Base-by-base conservation (phyloP, 2,888 invertebrate genomes). In the Clepsis dumicolana region DNA sequence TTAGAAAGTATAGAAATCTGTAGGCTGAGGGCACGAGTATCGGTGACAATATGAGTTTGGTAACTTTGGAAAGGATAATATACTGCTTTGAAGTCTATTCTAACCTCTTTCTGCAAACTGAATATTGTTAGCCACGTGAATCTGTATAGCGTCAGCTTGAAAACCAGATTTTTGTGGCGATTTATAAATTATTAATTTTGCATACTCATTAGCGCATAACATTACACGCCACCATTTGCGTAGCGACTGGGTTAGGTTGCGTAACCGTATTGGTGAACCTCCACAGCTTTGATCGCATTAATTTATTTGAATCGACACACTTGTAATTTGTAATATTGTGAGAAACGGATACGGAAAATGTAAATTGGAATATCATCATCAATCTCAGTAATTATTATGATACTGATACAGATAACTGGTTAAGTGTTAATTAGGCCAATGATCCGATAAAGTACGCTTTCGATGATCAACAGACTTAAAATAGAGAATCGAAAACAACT, bases 1-100 rank as follows among this genome's bases (percentile, higher is more conserved):
- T 88, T 91, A 91, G 91, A 91, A 92, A 91, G 91, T 88, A 63
- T 59, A 83, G 88, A 89, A 88, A 88, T 79, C 76, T 74, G 75
- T 74, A 74, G 77, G 74, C 79, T 75, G 77, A 84, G 83, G 85
- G 83, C 82, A 74, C 75, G 52, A 79, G 79, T 78, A 72, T 78
- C 71, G 71, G 76, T 75, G 77, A 80, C 78, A 80, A 76, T 61
- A 53, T 65, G 29, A 61, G 60, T 61, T 61, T 61, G 41, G 14
- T 29, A 14, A 27, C 18, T 52, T 14, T 1, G 16, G 1, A 48
- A 48, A 21, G 48, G 21, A 10, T 2, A 44, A 16, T 18, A 16
- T n/a, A 16, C 16, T n/a, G n/a, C n/a, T n/a, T 27, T 53, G 10
- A 16, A 53, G n/a, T 32, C 50, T 54, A 32, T 16, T 18, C 2